phyloP scores from a whole-genome alignment of 2,888 invertebrate genomes.

The Mongoloraphidia duomilia region DNA sequence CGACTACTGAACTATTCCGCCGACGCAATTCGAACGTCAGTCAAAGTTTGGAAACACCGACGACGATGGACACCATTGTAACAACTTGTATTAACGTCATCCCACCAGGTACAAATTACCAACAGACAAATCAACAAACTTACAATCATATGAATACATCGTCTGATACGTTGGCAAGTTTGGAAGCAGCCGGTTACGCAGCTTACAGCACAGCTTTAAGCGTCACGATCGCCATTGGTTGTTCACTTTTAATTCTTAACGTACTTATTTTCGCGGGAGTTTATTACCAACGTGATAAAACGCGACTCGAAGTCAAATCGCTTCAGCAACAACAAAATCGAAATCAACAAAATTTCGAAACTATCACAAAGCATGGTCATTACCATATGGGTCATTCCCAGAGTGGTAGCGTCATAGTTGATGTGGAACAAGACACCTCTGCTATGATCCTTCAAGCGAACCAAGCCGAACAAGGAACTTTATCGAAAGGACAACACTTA shows the following conservation, averaged over 20 bases:
- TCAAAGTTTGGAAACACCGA: conserved; percentile 46
- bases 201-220: conserved; percentile 63
- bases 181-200: conserved; percentile 65
- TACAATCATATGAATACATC: conserved; percentile 39
- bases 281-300: conserved; percentile 68
- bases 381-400: conserved; percentile 63
- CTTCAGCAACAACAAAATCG: conserved; percentile 64
- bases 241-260: conserved; percentile 65
- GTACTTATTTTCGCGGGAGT: conserved; percentile 74
- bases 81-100: conserved; percentile 51
- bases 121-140: conserved; percentile 28
- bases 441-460: conserved; percentile 42
- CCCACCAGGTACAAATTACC: conserved; percentile 30
- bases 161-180: conserved; percentile 60
- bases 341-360: conserved; percentile 48
- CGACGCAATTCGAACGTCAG: conserved; percentile 41
- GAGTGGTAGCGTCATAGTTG: conserved; percentile 69
- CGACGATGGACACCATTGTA: conserved; percentile 54
- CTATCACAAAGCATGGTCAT: conserved; percentile 67
- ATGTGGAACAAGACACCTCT: conserved; percentile 59
- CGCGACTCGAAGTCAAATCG: conserved; percentile 61
- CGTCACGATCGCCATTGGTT: conserved; percentile 69
- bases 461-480: conserved; percentile 33
- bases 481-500: conserved; percentile 38
- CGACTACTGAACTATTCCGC: conserved; percentile 44